A percentile compares a stretch with the other conserved stretches of the same genome.
phyloP scores from a whole-genome alignment of 1,140 invertebrate species.

The Pseudomyrmex concolor region DNA sequence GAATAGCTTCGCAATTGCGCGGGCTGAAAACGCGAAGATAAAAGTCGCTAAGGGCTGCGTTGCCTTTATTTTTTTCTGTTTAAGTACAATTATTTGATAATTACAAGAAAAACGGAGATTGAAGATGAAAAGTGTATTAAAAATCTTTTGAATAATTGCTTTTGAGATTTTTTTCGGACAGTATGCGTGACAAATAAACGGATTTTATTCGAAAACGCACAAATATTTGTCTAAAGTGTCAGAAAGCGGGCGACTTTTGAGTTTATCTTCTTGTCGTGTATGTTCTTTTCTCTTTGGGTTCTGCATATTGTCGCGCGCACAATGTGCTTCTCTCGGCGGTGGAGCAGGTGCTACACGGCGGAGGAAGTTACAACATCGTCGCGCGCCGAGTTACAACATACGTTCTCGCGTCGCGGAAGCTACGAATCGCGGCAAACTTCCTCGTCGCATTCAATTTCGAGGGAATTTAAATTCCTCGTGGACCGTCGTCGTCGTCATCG shows the following conservation, averaged over 20 bases:
- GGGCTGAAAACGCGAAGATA: no score
- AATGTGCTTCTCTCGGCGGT: not conserved
- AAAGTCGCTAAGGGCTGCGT: no score
- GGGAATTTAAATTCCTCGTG: slow-evolving; percentile 58
- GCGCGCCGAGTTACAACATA: slow-evolving; percentile 10
- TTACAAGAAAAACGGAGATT: no score
- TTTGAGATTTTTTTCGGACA: no score
- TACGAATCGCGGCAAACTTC: slow-evolving; percentile 47
- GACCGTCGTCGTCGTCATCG: not conserved
- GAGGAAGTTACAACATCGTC: slow-evolving; percentile 40
- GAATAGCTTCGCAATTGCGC: not conserved
- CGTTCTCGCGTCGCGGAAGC: slow-evolving; percentile 7
- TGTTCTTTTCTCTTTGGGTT: not conserved
- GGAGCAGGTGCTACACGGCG: slow-evolving; percentile 20
- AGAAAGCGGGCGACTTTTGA: not conserved
- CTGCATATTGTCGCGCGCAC: slow-evolving; percentile 26
- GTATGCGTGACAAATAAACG: no score
- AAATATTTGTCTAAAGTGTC: no score
- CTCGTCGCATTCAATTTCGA: slow-evolving; percentile 39
- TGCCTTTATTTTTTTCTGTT: no score
- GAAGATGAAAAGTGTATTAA: no score
- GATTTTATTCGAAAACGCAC: no score
- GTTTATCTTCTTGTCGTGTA: not conserved
- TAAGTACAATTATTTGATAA: no score
- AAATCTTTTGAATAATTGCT: no score